Evolutionary conservation across 2,113 vertebrate genomes (phyloP).

Genomic region (Plotosus lineatus): DNA sequence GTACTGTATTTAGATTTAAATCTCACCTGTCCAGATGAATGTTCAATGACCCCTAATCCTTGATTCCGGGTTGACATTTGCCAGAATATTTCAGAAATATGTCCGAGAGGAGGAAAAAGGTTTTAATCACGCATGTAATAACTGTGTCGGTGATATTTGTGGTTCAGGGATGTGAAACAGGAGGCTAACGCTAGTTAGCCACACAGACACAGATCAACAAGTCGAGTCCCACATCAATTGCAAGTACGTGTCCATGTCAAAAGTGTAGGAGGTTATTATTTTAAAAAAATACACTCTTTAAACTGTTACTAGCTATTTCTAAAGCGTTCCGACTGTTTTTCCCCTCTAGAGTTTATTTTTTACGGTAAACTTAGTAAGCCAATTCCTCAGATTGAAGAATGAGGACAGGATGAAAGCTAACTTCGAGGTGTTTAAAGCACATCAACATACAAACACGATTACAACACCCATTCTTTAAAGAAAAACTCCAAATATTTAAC

Average conservation of each 20-base stretch:
- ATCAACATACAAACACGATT: not conserved
- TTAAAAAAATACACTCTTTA: not conserved
- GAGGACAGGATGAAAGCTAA: not conserved
- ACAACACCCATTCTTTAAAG: not conserved
- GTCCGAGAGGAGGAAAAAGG: conserved; percentile 5
- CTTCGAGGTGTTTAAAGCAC: not conserved
- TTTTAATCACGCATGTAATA: not conserved
- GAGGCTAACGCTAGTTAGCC: conserved; percentile 50
- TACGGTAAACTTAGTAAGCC: not conserved
- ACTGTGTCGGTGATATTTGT: not conserved
- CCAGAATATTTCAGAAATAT: conserved; percentile 54
- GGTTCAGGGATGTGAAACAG: conserved; percentile 1
- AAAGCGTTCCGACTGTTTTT: no score
- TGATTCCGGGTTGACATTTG: conserved; percentile 75
- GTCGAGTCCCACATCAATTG: conserved; percentile 71
- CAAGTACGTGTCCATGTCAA: conserved; percentile 47
- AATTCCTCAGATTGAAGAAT: not conserved
- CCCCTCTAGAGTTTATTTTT: no score
- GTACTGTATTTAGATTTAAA: no score
- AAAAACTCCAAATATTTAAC: not conserved
- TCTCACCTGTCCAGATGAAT: conserved; percentile 75
- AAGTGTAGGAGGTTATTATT: not conserved
- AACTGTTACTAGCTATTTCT: not conserved
- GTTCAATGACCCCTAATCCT: conserved; percentile 76
- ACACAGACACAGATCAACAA: conserved; percentile 75